Base-by-base conservation (phyloP, 2,888 invertebrate species). In the Drosophila prolongata region DNA sequence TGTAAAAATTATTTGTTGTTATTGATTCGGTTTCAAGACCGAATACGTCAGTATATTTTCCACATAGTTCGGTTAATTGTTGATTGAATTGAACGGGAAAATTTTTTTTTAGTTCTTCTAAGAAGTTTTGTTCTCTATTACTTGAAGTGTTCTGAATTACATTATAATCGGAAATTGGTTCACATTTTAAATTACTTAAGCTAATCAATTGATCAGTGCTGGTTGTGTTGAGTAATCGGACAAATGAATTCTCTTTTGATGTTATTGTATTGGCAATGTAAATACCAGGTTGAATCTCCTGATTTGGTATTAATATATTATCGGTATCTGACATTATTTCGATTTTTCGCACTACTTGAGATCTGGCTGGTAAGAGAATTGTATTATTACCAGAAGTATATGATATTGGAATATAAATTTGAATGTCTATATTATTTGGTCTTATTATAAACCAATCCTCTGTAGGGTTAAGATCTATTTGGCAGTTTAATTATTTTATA, bases 381-480 rank as follows among this genome's bases (percentile, higher is more conserved):
- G 40, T 40, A 40, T 40, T 40, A 38, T 38, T 38, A 38, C 38
- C 38, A 38, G 38, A 38, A 38, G 38, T 38, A n/a, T n/a, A 38
- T 38, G n/a, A n/a, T 27, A 27, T 27, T 27, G 27, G 27, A 27
- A 27, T 6, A 27, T 27, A 27, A 27, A 27, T 27, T 5, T 27
- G 27, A 27, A 27, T 1, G 27, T 27, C 27, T 27, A 27, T 27
- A 27, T 27, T 27, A 27, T 27, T 27, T 27, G 27, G 27, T 30
- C 30, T 30, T 30, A 8, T 30, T 30, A 30, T 30, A 30, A 27
- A 30, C 30, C 30, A 30, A 30, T 30, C 30, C 37, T 38, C 37
- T 38, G 37, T 38, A n/a, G n/a, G n/a, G n/a, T 38, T 38, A 38
- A 38, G n/a, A 11, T 38, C 37, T 38, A n/a, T 38, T 38, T 38